Percentiles rank a stretch among this genome's conserved stretches.
Conservation (phyloP, 2,797 vertebrate species). For the Limnodromus scolopaceus region DNA sequence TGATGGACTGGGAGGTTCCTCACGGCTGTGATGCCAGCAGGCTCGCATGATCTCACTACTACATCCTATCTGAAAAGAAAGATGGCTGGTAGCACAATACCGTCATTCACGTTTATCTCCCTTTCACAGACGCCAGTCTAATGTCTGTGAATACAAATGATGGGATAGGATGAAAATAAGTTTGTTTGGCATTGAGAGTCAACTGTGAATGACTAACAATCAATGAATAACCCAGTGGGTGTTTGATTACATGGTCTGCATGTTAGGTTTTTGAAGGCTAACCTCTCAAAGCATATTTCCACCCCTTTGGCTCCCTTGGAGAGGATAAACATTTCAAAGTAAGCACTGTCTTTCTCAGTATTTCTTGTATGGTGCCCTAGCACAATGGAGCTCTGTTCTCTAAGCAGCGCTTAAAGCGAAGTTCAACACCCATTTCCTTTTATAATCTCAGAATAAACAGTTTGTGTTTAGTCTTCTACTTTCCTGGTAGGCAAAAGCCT, state of each 20-base stretch:
- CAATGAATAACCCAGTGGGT: conserved; percentile 11
- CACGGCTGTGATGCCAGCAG: accelerated
- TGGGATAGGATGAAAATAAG: background rate
- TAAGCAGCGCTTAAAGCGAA: background rate
- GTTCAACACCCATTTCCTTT: conserved; percentile 1
- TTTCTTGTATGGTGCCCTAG: background rate
- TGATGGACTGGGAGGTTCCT: background rate
- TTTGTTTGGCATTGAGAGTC: conserved; percentile 13
- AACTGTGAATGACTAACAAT: conserved; percentile 2
- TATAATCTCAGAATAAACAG: background rate
- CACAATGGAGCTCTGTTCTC: background rate
- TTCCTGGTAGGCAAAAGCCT: background rate
- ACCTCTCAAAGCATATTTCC: background rate
- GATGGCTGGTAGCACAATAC: background rate
- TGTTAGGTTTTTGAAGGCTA: background rate
- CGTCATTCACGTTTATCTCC: background rate
- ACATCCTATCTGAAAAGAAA: background rate
- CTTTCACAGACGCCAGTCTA: background rate
- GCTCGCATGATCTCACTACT: background rate
- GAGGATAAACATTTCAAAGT: conserved; percentile 24
- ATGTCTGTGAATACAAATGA: background rate
- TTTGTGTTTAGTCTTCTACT: background rate
- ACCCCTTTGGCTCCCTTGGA: background rate
- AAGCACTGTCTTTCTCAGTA: background rate
- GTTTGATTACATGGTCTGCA: background rate